Base-by-base conservation (phyloP, 35 echinoderm and acorn worm genomes). In the Diadema setosum region DNA sequence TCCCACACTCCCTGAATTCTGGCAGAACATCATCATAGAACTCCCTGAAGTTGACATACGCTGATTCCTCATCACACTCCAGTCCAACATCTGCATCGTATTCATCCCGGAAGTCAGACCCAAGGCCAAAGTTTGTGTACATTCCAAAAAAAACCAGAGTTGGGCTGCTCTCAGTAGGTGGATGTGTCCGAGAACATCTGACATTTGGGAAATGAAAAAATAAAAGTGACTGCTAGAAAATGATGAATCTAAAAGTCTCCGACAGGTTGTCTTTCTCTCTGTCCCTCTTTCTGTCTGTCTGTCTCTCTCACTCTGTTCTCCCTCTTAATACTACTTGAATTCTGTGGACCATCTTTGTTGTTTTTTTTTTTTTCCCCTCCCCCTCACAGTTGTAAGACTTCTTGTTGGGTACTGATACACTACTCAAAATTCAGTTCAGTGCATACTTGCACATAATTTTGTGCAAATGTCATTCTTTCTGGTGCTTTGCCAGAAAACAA, bases 1-100 rank as follows among this genome's bases (percentile, higher is more conserved):
- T 89, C 20, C 96, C 96, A 80, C 86, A 67, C 45, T 91, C 90
- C 27, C 82, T 84, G 60, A 99, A 95, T 45, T 99, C 96, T 0
- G 89, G 93, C 23, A 99, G 50, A 20, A 94, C 90, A 70, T 99
- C 96, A 50, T 86, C 85, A 24, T 99, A 95, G 39, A 99, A 99
- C 48, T 94, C 89, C 5, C 70, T 4, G 42, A 99, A 99, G 64
- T 91, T 91, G 26, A 75, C 4, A 46, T 95, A 90, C 5, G 96
- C 93, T 0, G 87, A 86, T 4, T 85, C 86, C 18, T 99, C 89
- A 57, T 99, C 96, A 65, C 91, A 99, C 45, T 99, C 96, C 89
- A 99, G 45, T 50, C 91, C 82, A 33, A 99, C 91, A 49, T 99
- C 96, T 1, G 95, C 83, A 44, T 99, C 93, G 40, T 95, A 95